Evolutionary conservation across 2,888 invertebrate species (phyloP), one percentile per base, ranked within the genome.

Genomic region (Caenorhabditis wallacei): DNA sequence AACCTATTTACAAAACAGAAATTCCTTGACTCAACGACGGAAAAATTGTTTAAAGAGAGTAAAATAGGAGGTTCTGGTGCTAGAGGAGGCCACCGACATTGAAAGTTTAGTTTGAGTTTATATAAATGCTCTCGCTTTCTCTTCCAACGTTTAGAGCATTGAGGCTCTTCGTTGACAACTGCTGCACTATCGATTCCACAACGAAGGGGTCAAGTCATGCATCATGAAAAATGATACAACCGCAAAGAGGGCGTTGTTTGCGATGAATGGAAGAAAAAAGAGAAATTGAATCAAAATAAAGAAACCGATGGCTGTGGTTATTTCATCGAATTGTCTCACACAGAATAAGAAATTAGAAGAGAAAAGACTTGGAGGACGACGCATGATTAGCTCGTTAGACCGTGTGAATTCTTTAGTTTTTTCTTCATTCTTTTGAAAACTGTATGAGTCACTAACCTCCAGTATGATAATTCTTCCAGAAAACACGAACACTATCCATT

Each of bases 321-420:
- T 59, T 71, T 71, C 71, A 59, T 71, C 16, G 59, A 53, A 63
- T 53, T 63, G 40, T 72, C 57, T 57, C 57, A 40, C 46, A 46
- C 20, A 61, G 40, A 53, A 35, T 63, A 48, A 30, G 61, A 43
- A 37, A 24, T 22, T 53, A 30, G 16, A n/a, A 53, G 24, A 66
- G 35, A 66, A 64, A 16, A 64, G 30, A 51, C 22, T n/a, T n/a
- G n/a, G 11, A 10, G 24, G 70, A 24, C 22, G 40, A 43, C 1
- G 64, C 56, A 75, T 57, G 48, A 75, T 75, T 75, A 75, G 75
- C 66, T 75, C 57, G 75, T 68, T 75, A 68, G 66, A 64, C 46
- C 56, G 74, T 74, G 72, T 24, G 71, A 61, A 71, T 5, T 43
- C 16, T 53, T 22, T 22, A 20, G 7, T 37, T 11, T 13, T 35